These are phyloP conservation scores for Papilio demoleus DNA, from an alignment of 2,888 invertebrate genomes.

Conservation along the genomic window DNA sequence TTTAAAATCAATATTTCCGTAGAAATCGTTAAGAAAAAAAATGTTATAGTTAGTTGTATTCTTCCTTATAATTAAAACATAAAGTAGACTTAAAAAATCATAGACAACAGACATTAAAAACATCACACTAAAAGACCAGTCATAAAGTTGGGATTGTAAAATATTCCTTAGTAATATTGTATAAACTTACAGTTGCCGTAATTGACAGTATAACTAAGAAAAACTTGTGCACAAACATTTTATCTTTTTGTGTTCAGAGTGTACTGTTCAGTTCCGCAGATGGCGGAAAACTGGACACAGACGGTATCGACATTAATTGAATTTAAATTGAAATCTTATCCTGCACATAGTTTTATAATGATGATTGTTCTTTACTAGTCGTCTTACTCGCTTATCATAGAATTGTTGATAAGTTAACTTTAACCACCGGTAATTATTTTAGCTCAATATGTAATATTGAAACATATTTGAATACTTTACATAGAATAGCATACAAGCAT, in stretches of 20 bases:
- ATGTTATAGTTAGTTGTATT: too few species aligned
- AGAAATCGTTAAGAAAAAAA: too few species aligned
- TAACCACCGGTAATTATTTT: background rate
- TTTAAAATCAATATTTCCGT: too few species aligned
- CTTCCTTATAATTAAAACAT: too few species aligned
- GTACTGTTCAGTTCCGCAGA: constrained; percentile 8
- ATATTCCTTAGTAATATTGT: too few species aligned
- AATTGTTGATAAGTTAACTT: background rate
- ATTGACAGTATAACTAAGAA: constrained; percentile 1
- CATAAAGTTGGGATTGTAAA: too few species aligned
- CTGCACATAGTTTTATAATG: background rate
- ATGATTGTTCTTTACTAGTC: background rate
- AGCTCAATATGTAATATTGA: too few species aligned
- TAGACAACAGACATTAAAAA: too few species aligned
- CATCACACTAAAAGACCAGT: too few species aligned
- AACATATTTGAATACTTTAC: too few species aligned
- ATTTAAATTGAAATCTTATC: constrained; percentile 18
- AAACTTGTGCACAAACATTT: constrained; percentile 4
- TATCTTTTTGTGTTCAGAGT: background rate
- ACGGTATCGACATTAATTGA: background rate
- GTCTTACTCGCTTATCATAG: background rate
- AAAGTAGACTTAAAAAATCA: too few species aligned
- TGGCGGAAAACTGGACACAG: constrained; percentile 18
- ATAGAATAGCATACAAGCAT: too few species aligned
- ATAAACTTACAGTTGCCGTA: constrained; percentile 13